Conservation (phyloP, 2,888 invertebrate genomes). For the Coenonympha glycerion region DNA sequence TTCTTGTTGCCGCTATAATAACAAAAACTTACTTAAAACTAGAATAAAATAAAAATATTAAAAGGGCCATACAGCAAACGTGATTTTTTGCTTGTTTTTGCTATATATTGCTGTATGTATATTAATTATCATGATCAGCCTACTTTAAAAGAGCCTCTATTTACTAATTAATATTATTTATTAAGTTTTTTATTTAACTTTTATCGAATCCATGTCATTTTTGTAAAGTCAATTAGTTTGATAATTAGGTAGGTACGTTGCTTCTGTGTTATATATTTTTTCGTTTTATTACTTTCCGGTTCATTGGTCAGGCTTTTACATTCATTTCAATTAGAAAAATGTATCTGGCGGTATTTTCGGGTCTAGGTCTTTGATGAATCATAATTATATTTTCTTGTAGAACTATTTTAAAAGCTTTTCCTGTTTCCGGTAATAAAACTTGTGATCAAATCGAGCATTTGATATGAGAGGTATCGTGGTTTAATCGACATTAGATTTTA, state of each 20-base stretch:
- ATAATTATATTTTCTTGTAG: background rate
- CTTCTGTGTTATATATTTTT: background rate
- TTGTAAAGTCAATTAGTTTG: slow-evolving; percentile 1
- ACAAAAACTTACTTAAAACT: too few relatives aligned
- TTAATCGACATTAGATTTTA: too few relatives aligned
- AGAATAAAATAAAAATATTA: too few relatives aligned
- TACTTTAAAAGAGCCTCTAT: too few relatives aligned
- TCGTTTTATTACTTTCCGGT: background rate
- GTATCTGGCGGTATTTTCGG: background rate
- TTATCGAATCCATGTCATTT: background rate
- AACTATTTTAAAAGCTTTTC: background rate
- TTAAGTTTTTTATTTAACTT: background rate
- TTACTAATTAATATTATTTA: background rate
- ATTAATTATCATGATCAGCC: too few relatives aligned
- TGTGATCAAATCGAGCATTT: background rate
- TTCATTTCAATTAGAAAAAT: background rate
- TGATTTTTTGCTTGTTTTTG: too few relatives aligned
- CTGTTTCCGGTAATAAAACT: background rate
- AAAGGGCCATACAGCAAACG: too few relatives aligned
- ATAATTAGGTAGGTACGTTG: background rate
- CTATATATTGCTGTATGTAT: too few relatives aligned
- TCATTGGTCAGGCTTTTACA: background rate
- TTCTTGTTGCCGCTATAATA: too few relatives aligned
- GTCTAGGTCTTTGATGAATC: background rate
- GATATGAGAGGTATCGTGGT: too few relatives aligned